Percentiles rank a stretch among this genome's conserved stretches.
phyloP scores from a whole-genome alignment of 2,888 invertebrate species.

The Ophion ellenae region DNA sequence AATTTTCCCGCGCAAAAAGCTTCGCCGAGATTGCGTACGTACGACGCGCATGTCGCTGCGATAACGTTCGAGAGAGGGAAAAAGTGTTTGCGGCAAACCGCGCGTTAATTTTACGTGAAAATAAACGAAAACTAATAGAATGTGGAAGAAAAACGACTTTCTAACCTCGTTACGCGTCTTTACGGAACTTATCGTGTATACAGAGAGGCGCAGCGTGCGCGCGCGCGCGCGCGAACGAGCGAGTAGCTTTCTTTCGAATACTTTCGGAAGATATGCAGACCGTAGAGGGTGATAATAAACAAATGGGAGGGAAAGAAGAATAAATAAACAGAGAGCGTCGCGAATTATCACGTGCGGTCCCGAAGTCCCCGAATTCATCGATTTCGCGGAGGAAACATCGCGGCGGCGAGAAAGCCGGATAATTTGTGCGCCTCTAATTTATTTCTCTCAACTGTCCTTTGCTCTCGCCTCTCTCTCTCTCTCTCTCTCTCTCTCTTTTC shows the following conservation, averaged over 20 bases:
- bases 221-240: slow-evolving; percentile 20
- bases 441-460: slow-evolving; percentile 7
- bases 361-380: slow-evolving; percentile 32
- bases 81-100: neutral
- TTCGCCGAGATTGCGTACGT: neutral
- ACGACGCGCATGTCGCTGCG: neutral
- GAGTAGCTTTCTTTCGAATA: slow-evolving; percentile 9
- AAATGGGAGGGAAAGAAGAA: neutral
- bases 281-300: slow-evolving; percentile 19
- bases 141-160: slow-evolving; percentile 36
- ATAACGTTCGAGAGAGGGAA: neutral
- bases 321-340: neutral
- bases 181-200: slow-evolving; percentile 6
- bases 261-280: slow-evolving; percentile 3
- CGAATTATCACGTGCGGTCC: slow-evolving; percentile 29
- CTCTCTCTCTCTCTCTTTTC: slow-evolving; percentile 19
- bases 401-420: slow-evolving; percentile 28
- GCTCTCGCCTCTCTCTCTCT: slow-evolving; percentile 1
- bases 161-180: slow-evolving; percentile 51
- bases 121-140: neutral
- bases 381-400: slow-evolving; percentile 10
- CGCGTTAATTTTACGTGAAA: neutral
- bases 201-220: slow-evolving; percentile 41
- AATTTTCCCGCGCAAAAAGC: slow-evolving; percentile 33
- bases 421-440: slow-evolving; percentile 9